Conservation (phyloP, 2,113 vertebrate species). For the Oncorhynchus nerka region DNA sequence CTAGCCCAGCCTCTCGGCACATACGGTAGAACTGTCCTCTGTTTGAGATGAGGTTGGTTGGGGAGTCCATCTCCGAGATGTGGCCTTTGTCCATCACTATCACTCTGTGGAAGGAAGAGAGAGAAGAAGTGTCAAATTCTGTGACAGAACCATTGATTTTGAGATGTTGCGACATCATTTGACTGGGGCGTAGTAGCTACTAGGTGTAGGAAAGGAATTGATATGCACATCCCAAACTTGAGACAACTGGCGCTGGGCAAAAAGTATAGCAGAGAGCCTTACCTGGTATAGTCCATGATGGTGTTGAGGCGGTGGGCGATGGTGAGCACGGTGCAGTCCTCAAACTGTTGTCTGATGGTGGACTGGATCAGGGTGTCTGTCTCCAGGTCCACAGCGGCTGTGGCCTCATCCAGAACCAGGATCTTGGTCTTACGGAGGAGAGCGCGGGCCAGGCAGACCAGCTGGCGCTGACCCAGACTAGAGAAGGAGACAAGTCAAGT, state of each 20-base stretch:
- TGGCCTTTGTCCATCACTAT: conserved; percentile 89
- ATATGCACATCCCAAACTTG: too few species aligned
- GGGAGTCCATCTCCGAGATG: conserved; percentile 86
- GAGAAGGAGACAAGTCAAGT: conserved; percentile 1
- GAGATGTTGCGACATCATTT: too few species aligned
- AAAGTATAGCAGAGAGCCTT: not conserved
- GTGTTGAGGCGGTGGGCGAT: conserved; percentile 88
- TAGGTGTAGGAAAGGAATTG: too few species aligned
- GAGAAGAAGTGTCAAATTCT: not conserved
- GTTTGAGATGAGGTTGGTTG: conserved; percentile 79
- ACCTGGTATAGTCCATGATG: conserved; percentile 89
- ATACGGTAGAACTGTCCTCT: conserved; percentile 88
- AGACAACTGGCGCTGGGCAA: too few species aligned
- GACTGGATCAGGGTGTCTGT: conserved; percentile 88
- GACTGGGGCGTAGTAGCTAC: too few species aligned
- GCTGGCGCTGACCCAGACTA: conserved; percentile 91
- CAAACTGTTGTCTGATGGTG: conserved; percentile 82
- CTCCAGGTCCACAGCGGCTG: conserved; percentile 87
- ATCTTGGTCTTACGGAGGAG: conserved; percentile 88
- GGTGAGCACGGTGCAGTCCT: conserved; percentile 86
- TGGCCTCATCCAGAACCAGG: conserved; percentile 92
- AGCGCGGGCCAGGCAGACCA: conserved; percentile 89
- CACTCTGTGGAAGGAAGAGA: conserved; percentile 73
- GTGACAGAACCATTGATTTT: not conserved
- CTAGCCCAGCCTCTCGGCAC: conserved; percentile 85